Evolutionary conservation across 2,797 vertebrate species (phyloP).

Genomic region (Pelobates cultripes): DNA sequence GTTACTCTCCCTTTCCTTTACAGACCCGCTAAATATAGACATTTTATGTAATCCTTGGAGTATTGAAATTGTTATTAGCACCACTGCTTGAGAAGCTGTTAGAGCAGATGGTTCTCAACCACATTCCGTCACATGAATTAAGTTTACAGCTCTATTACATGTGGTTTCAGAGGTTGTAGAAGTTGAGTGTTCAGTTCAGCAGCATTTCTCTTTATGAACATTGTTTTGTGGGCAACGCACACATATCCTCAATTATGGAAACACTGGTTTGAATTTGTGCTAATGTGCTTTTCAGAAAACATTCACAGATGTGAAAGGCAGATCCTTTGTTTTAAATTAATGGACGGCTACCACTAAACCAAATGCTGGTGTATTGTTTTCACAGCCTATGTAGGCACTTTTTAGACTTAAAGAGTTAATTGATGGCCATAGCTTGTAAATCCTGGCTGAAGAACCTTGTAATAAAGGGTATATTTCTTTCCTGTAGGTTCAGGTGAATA

Average conservation of each 20-base stretch:
- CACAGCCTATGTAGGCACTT: not conserved
- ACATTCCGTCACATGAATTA: conserved; percentile 1
- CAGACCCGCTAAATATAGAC: not conserved
- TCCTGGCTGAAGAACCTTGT: too few relatives aligned
- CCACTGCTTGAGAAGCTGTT: not conserved
- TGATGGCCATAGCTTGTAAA: too few relatives aligned
- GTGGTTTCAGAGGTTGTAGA: not conserved
- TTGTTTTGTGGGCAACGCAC: conserved; percentile 36
- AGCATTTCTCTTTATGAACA: conserved; percentile 18
- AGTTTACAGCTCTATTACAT: conserved; percentile 3
- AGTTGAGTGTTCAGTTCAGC: conserved; percentile 1
- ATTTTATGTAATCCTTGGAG: not conserved
- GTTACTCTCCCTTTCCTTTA: not conserved
- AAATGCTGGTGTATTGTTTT: not conserved
- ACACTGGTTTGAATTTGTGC: conserved; percentile 40
- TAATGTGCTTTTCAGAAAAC: conserved; percentile 41
- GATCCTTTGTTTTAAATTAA: not conserved
- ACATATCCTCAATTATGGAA: conserved; percentile 39
- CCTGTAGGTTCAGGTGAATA: too few relatives aligned
- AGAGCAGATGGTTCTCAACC: not conserved
- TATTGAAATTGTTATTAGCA: not conserved
- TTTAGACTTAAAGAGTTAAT: too few relatives aligned
- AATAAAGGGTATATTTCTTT: too few relatives aligned
- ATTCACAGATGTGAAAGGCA: conserved; percentile 42
- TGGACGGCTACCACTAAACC: conserved; percentile 5